These are phyloP conservation scores for Trichogramma dendrolimi DNA, from an alignment of 2,888 invertebrate species.

Conservation along the genomic window DNA sequence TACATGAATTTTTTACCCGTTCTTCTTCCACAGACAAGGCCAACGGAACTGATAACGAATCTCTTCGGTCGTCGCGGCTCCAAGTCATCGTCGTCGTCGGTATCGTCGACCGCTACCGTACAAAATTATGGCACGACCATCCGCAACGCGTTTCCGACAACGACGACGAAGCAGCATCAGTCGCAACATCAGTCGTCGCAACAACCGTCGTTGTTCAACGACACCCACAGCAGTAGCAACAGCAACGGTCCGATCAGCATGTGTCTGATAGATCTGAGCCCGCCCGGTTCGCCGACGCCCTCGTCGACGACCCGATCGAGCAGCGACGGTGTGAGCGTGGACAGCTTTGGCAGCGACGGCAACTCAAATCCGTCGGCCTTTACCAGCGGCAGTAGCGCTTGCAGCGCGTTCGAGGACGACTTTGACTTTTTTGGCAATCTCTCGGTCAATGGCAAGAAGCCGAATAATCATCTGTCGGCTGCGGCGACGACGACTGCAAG, in stretches of 20 bases:
- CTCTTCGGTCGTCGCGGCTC: constrained; percentile 39
- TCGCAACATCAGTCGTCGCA: constrained; percentile 15
- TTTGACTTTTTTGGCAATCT: constrained; percentile 65
- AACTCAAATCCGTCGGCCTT: constrained; percentile 58
- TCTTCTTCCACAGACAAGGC: constrained; percentile 38
- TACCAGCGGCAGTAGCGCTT: constrained; percentile 63
- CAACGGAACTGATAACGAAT: constrained; percentile 45
- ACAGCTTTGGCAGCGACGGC: constrained; percentile 72
- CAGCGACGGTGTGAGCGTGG: constrained; percentile 70
- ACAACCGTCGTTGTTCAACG: constrained; percentile 21
- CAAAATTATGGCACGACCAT: no score
- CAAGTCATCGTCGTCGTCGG: constrained; percentile 27
- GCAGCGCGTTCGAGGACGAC: constrained; percentile 81
- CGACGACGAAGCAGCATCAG: constrained; percentile 1
- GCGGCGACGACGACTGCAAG: constrained; percentile 44
- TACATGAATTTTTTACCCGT: not conserved
- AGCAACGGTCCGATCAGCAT: constrained; percentile 31
- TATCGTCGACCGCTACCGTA: no score
- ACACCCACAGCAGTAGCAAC: not conserved
- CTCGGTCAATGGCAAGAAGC: constrained; percentile 54
- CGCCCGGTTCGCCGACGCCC: constrained; percentile 71
- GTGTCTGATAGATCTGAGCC: constrained; percentile 69
- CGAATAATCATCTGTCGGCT: constrained; percentile 17
- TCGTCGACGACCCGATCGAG: constrained; percentile 63
- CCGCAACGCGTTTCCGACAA: constrained; percentile 12